phyloP scores from a whole-genome alignment of 2,113 vertebrate genomes.

The Engystomops pustulosus region DNA sequence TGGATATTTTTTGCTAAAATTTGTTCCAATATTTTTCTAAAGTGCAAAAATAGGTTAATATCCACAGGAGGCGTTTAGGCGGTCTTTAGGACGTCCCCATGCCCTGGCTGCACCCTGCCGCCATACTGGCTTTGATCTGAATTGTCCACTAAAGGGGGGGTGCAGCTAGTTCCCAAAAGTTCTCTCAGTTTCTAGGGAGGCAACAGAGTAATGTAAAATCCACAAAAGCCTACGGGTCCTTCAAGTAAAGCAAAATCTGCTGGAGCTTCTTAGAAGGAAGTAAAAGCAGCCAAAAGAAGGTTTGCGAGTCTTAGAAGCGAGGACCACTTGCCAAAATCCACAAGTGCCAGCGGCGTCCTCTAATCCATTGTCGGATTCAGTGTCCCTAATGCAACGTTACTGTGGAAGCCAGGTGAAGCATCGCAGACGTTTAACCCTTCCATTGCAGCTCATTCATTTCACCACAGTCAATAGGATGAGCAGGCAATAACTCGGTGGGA shows the following conservation, averaged over 20 bases:
- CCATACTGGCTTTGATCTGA: too few relatives aligned
- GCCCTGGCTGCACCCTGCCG: too few relatives aligned
- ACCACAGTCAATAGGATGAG: constrained; percentile 68
- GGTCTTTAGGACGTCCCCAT: not conserved
- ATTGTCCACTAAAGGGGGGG: not conserved
- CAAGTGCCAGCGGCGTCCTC: not conserved
- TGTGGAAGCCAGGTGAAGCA: too few relatives aligned
- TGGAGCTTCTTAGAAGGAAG: not conserved
- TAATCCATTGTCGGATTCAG: constrained; percentile 10
- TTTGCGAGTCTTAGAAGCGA: constrained; percentile 15
- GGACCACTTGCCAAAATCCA: constrained; percentile 37
- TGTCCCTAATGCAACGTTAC: not conserved
- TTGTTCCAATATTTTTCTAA: too few relatives aligned
- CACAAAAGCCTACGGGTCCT: not conserved
- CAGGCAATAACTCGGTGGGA: constrained; percentile 61
- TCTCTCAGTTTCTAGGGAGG: not conserved
- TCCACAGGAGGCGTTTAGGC: not conserved
- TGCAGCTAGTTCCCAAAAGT: not conserved
- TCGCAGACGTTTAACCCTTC: not conserved
- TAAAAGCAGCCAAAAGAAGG: constrained; percentile 18
- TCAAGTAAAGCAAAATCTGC: not conserved
- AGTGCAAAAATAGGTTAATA: not conserved
- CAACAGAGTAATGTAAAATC: not conserved
- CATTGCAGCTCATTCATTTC: constrained; percentile 60
- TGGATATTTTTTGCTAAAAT: too few relatives aligned